phyloP scores from a whole-genome alignment of 2,797 vertebrate species.

The Lateolabrax maculatus region DNA sequence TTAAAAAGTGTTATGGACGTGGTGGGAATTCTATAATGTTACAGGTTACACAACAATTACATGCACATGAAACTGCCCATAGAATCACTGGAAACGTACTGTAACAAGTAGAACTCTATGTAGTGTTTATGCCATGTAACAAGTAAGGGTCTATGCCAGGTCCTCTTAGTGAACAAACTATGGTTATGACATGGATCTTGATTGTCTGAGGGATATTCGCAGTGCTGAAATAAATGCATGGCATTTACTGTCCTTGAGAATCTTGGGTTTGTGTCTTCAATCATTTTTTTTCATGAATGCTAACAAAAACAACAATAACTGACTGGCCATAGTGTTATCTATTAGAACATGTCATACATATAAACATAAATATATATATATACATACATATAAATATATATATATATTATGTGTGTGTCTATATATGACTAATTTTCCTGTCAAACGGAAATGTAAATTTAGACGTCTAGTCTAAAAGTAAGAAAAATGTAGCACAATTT shows the following conservation, averaged over 20 bases:
- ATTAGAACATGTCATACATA: too few relatives aligned
- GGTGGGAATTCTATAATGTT: slow-evolving; percentile 43
- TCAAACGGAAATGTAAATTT: too few relatives aligned
- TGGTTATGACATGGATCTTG: slow-evolving; percentile 55
- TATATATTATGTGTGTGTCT: too few relatives aligned
- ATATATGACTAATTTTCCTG: too few relatives aligned
- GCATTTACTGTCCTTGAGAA: slow-evolving; percentile 64
- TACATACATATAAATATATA: too few relatives aligned
- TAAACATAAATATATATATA: too few relatives aligned
- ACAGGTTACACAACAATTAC: slow-evolving; percentile 40
- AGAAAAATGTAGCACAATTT: too few relatives aligned
- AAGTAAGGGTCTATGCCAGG: slow-evolving; percentile 46
- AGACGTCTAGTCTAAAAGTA: too few relatives aligned
- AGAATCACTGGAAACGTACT: slow-evolving; percentile 65
- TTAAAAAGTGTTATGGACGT: slow-evolving; percentile 36
- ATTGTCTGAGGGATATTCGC: slow-evolving; percentile 64
- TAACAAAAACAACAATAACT: too few relatives aligned
- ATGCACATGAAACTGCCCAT: slow-evolving; percentile 60
- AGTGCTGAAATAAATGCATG: slow-evolving; percentile 85
- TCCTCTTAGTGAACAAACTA: slow-evolving; percentile 57
- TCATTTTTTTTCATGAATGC: background rate
- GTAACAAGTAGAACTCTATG: slow-evolving; percentile 56
- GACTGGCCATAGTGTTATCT: too few relatives aligned
- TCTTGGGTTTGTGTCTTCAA: slow-evolving; percentile 41
- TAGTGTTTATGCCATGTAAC: slow-evolving; percentile 70